A percentile compares a stretch with the other conserved stretches of the same genome.
These are phyloP conservation scores for Paracanthobrama guichenoti DNA, from an alignment of 2,113 vertebrate genomes.

Conservation along the genomic window DNA sequence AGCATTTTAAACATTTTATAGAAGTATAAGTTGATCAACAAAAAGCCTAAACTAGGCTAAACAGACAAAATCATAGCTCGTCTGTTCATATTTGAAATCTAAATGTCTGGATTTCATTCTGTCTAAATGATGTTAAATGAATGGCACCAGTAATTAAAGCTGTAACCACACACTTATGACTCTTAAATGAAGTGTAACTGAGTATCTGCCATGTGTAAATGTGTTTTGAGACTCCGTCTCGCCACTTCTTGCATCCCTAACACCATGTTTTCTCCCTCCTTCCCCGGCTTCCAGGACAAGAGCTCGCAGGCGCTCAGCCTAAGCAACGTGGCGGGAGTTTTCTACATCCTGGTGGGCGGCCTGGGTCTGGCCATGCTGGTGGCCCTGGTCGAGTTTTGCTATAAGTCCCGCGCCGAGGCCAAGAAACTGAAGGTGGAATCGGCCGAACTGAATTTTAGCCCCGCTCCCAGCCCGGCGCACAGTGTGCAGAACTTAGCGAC, in stretches of 20 bases:
- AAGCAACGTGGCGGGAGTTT: constrained; percentile 99
- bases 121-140: background rate
- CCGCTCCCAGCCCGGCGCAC: constrained; percentile 94
- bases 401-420: constrained; percentile 99
- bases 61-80: background rate
- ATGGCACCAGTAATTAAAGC: background rate
- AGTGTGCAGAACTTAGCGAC: constrained; percentile 99
- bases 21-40: background rate
- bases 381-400: constrained; percentile 99
- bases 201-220: background rate
- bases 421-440: constrained; percentile 99
- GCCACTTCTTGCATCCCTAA: constrained; percentile 23
- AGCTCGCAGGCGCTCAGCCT: constrained; percentile 97
- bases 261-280: background rate
- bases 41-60: background rate
- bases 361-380: constrained; percentile 99
- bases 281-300: constrained; percentile 88
- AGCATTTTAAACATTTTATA: no score
- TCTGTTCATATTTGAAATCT: background rate
- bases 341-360: constrained; percentile 99
- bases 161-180: no score
- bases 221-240: background rate
- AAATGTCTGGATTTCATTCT: background rate
- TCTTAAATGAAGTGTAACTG: background rate
- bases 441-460: constrained; percentile 96